Conservation (phyloP, 2,113 vertebrate genomes). For the Zosterops hypoxanthus region DNA sequence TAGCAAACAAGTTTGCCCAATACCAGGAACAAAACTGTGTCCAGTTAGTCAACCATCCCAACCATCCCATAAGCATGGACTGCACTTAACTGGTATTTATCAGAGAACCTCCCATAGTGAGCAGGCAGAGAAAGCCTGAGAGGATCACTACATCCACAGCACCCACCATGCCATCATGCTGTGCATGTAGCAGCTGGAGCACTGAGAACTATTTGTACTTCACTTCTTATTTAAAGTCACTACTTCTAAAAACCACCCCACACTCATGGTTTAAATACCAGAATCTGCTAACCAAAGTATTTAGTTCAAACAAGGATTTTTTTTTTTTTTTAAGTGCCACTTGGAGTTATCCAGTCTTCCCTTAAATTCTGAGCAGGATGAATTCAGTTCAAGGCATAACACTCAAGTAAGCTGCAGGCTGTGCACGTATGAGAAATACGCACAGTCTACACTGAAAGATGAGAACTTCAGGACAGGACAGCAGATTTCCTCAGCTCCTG, state of each 20-base stretch:
- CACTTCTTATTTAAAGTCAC: not conserved
- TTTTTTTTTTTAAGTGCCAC: not conserved
- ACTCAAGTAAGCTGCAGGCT: not conserved
- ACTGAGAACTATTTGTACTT: not conserved
- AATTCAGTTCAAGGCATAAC: not conserved
- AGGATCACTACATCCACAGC: not conserved
- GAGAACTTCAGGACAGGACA: not conserved
- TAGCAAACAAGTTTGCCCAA: not conserved
- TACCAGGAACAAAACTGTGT: not conserved
- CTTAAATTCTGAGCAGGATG: not conserved
- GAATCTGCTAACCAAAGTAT: not conserved
- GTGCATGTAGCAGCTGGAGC: not conserved
- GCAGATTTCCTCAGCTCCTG: not conserved
- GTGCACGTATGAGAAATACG: not conserved
- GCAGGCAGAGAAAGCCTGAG: not conserved
- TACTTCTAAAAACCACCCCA: not conserved
- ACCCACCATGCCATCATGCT: not conserved
- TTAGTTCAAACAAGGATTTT: not conserved
- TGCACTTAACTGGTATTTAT: not conserved
- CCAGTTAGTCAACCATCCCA: not conserved
- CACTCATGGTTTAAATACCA: not conserved
- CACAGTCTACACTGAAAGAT: not conserved
- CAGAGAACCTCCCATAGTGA: not conserved
- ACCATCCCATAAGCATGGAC: not conserved
- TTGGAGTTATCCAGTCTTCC: not conserved